A percentile compares a stretch with the other conserved stretches of the same genome.
Conservation (phyloP, 2,797 vertebrate species). For the Mareca penelope region DNA sequence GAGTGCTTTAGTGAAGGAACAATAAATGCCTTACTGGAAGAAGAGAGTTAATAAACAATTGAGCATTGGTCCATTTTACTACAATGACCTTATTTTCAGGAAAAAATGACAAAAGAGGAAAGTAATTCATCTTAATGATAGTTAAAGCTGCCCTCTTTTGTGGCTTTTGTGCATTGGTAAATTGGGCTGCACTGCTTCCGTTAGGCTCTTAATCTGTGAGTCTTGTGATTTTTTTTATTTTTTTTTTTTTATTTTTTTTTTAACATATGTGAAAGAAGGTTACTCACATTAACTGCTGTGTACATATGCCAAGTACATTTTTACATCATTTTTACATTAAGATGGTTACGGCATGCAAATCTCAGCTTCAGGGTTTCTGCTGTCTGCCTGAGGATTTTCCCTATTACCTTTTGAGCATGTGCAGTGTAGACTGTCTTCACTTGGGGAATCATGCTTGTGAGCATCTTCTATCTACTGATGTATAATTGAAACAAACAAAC, state of each 20-base stretch:
- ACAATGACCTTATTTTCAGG: not conserved
- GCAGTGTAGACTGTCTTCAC: not conserved
- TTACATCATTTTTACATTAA: not conserved
- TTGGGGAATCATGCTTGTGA: not conserved
- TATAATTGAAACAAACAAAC: not conserved
- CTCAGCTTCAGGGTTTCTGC: not conserved
- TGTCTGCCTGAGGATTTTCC: not conserved
- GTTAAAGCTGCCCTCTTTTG: not conserved
- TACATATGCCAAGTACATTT: not conserved
- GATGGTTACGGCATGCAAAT: not conserved
- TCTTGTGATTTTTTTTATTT: accelerated
- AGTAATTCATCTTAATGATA: not conserved
- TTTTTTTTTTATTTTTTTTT: not conserved
- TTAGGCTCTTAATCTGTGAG: not conserved
- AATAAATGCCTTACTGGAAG: not conserved
- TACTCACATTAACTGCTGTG: not conserved
- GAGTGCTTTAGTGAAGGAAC: not conserved
- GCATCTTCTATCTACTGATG: too few species aligned
- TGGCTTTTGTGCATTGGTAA: not conserved
- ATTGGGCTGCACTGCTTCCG: not conserved
- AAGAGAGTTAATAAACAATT: not conserved
- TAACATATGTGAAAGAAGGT: not conserved
- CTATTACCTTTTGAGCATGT: not conserved
- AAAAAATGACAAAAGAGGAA: not conserved
- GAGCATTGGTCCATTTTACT: not conserved